Percentiles rank a stretch among this genome's conserved stretches.
phyloP scores from a whole-genome alignment of 1,140 invertebrate genomes.

The Drosophila orosa region DNA sequence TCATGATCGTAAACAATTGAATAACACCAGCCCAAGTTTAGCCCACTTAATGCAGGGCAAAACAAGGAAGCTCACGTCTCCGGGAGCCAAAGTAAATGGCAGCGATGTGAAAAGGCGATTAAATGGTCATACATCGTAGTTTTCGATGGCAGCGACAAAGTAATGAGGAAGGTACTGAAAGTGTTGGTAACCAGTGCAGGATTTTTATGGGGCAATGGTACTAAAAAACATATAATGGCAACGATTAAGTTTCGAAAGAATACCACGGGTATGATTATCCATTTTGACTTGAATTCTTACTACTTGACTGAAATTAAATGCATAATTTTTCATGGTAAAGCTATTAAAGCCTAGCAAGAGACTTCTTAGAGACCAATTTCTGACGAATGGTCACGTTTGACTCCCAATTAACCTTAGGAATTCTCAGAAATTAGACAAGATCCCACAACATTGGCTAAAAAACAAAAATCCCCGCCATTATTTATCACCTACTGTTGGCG shows the following conservation, averaged over 20 bases:
- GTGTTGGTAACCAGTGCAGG: slow-evolving; percentile 8
- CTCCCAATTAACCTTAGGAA: neutral
- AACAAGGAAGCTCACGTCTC: slow-evolving; percentile 55
- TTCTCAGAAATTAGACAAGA: slow-evolving; percentile 19
- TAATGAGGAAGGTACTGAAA: slow-evolving; percentile 20
- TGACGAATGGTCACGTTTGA: neutral
- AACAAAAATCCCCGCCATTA: slow-evolving; percentile 32
- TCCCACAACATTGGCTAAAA: neutral
- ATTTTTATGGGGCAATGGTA: neutral
- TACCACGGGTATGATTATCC: neutral
- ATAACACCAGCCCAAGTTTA: slow-evolving; percentile 47
- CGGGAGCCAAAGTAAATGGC: slow-evolving; percentile 43
- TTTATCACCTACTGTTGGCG: slow-evolving; percentile 20
- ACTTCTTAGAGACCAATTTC: neutral
- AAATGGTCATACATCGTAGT: slow-evolving; percentile 48
- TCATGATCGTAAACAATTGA: slow-evolving; percentile 63
- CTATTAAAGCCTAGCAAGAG: neutral
- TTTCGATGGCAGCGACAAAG: slow-evolving; percentile 34
- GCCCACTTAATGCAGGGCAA: slow-evolving; percentile 21
- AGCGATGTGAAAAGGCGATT: slow-evolving; percentile 35
- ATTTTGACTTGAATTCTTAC: neutral
- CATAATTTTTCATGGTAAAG: neutral
- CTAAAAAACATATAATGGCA: neutral
- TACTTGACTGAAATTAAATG: too few species aligned
- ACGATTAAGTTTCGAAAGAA: neutral